Evolutionary conservation across 1,140 invertebrate genomes (phyloP).

Genomic region (Pseudomyrmex cubaensis): DNA sequence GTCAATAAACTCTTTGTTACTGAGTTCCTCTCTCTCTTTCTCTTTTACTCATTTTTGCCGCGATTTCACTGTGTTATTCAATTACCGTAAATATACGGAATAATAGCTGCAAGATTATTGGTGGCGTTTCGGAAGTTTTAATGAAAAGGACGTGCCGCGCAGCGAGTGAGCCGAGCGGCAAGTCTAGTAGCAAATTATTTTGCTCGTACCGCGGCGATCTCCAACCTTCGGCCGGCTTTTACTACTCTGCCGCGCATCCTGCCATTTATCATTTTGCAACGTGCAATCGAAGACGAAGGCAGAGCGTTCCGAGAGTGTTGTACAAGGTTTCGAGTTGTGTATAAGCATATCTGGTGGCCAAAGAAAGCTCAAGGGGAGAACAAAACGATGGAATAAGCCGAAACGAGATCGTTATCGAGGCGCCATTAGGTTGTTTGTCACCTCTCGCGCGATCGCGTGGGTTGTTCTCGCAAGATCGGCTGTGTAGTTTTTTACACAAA

Average conservation of each 20-base stretch:
- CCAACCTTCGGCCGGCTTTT: constrained; percentile 57
- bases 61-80: constrained; percentile 46
- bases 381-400: constrained; percentile 23
- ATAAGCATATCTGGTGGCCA: constrained; percentile 29
- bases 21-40: neutral
- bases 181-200: constrained; percentile 71
- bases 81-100: constrained; percentile 65
- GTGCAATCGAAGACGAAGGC: constrained; percentile 65
- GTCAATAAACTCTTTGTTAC: constrained; percentile 30
- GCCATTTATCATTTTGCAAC: constrained; percentile 70
- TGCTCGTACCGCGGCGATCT: constrained; percentile 20
- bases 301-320: constrained; percentile 53
- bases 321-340: constrained; percentile 43
- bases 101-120: constrained; percentile 68
- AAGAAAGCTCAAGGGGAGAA: constrained; percentile 19
- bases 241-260: constrained; percentile 59
- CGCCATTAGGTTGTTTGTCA: constrained; percentile 53
- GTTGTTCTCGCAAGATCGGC: constrained; percentile 1
- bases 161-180: constrained; percentile 43
- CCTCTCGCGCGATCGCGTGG: constrained; percentile 29
- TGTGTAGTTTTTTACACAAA: neutral
- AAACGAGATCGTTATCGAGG: constrained; percentile 58
- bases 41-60: neutral
- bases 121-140: constrained; percentile 71
- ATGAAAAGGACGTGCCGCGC: constrained; percentile 64